These are phyloP conservation scores for Parelbella ahira DNA, from an alignment of 2,888 invertebrate genomes.

Conservation along the genomic window DNA sequence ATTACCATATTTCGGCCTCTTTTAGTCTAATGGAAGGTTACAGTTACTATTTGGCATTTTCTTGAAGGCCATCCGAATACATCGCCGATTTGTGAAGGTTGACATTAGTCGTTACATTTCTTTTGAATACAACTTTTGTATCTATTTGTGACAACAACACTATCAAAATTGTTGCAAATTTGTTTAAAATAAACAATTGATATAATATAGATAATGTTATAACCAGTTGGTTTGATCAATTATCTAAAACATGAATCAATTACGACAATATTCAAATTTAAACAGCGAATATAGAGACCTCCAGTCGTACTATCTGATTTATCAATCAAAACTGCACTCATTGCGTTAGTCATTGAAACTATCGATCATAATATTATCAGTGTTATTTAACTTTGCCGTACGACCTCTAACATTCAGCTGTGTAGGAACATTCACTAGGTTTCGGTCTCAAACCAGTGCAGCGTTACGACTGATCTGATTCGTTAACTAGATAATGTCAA, in stretches of 20 bases:
- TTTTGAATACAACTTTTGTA: too few relatives aligned
- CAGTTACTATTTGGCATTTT: conserved; percentile 27
- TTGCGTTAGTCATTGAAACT: conserved; percentile 20
- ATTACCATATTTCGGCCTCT: conserved; percentile 32
- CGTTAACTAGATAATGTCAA: background rate
- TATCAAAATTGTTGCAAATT: too few relatives aligned
- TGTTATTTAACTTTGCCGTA: conserved; percentile 14
- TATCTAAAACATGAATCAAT: conserved; percentile 8
- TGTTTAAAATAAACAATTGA: too few relatives aligned
- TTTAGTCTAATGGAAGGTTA: conserved; percentile 32
- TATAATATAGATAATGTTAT: too few relatives aligned
- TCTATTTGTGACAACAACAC: too few relatives aligned
- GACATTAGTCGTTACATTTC: conserved; percentile 13
- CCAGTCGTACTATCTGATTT: conserved; percentile 19
- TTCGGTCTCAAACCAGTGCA: conserved; percentile 5
- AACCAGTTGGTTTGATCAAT: too few relatives aligned
- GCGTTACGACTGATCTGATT: conserved; percentile 1
- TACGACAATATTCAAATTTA: conserved; percentile 7
- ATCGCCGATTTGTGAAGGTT: conserved; percentile 16
- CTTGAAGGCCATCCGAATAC: conserved; percentile 3
- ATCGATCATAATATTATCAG: conserved; percentile 20
- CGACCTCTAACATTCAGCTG: conserved; percentile 15
- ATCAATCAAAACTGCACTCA: conserved; percentile 21
- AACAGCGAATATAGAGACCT: conserved; percentile 1
- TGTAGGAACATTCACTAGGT: conserved; percentile 17